Percentiles rank a stretch among this genome's conserved stretches.
Evolutionary conservation across 2,797 vertebrate genomes (phyloP).

Genomic region (Enteromius trimaculatus): DNA sequence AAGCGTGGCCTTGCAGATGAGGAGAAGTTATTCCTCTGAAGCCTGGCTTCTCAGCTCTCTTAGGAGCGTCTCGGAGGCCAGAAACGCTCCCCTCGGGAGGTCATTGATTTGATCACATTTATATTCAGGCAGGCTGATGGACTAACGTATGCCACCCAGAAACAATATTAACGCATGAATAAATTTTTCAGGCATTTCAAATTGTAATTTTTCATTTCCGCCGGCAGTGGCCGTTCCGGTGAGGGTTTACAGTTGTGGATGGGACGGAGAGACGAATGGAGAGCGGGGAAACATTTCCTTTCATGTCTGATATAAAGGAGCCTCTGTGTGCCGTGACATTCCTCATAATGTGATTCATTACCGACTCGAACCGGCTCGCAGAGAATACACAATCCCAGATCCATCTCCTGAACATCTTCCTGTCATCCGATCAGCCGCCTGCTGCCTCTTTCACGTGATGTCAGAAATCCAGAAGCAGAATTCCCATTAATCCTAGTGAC

Average conservation of each 20-base stretch:
- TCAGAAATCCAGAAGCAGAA: background rate
- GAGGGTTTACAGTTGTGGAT: slow-evolving; percentile 23
- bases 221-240: background rate
- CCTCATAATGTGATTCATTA: slow-evolving; percentile 49
- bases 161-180: slow-evolving; percentile 36
- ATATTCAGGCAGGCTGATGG: slow-evolving; percentile 5
- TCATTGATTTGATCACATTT: slow-evolving; percentile 35
- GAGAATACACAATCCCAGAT: slow-evolving; percentile 13
- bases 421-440: slow-evolving; percentile 13
- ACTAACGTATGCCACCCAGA: slow-evolving; percentile 19
- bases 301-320: slow-evolving; percentile 44
- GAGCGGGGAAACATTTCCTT: slow-evolving; percentile 35
- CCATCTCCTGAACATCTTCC: slow-evolving; percentile 25
- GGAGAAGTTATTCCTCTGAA: slow-evolving; percentile 47
- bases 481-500: background rate
- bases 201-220: slow-evolving; percentile 17
- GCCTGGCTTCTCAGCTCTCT: slow-evolving; percentile 29
- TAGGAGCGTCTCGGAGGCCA: slow-evolving; percentile 38
- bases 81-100: slow-evolving; percentile 20
- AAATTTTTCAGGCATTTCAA: background rate
- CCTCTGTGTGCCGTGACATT: slow-evolving; percentile 50
- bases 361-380: slow-evolving; percentile 10
- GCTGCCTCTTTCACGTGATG: background rate
- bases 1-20: slow-evolving; percentile 13
- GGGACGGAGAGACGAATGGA: slow-evolving; percentile 11